Evolutionary conservation across 2,888 invertebrate species (phyloP).

Genomic region (Steinernema scapterisci): DNA sequence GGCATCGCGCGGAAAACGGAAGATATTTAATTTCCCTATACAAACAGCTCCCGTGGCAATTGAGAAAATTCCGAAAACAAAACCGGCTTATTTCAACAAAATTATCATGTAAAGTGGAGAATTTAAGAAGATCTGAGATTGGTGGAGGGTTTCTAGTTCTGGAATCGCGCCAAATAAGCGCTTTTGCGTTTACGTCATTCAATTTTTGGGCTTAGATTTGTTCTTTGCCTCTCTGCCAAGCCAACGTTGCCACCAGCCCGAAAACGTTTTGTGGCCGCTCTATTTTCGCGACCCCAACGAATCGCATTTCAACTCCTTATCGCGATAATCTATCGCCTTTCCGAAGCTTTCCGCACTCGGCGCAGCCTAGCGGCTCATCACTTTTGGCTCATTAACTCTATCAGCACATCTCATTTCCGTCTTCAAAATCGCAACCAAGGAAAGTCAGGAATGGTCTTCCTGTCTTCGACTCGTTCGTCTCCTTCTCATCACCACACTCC

Average conservation of each 20-base stretch:
- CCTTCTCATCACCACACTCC: too few relatives aligned
- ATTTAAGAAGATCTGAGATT: too few relatives aligned
- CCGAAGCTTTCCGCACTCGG: not conserved
- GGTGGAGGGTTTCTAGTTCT: too few relatives aligned
- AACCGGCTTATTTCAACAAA: too few relatives aligned
- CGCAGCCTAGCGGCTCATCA: not conserved
- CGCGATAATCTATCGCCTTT: not conserved
- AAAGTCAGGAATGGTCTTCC: conserved; percentile 12
- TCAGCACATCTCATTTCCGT: conserved; percentile 17
- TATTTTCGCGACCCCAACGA: not conserved
- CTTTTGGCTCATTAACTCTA: conserved; percentile 15
- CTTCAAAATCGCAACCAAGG: conserved; percentile 1
- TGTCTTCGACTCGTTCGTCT: not conserved
- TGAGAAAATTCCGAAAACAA: too few relatives aligned
- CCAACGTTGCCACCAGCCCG: too few relatives aligned
- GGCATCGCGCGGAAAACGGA: not conserved
- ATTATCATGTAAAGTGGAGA: too few relatives aligned
- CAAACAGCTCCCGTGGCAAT: not conserved
- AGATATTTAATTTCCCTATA: conserved; percentile 22
- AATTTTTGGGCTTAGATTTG: too few relatives aligned
- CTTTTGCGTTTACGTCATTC: too few relatives aligned
- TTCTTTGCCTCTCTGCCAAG: too few relatives aligned
- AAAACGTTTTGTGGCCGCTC: not conserved
- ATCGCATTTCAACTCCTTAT: conserved; percentile 13
- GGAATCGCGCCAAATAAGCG: too few relatives aligned